A percentile compares a stretch with the other conserved stretches of the same genome.
These are phyloP conservation scores for Drosophila fulvimacula DNA, from an alignment of 2,888 invertebrate genomes.

Conservation along the genomic window DNA sequence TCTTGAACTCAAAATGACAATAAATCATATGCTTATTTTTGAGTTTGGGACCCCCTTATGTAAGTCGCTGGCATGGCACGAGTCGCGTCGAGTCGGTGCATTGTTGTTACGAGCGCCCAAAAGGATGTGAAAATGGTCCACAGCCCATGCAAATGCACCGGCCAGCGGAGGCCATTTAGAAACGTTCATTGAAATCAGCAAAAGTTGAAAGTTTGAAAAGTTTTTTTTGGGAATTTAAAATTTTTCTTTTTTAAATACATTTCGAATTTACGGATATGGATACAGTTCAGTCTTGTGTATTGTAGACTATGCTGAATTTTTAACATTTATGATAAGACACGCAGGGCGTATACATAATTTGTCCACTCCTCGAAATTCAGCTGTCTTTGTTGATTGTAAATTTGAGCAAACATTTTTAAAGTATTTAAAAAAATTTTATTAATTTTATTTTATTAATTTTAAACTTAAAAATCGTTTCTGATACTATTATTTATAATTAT, in stretches of 20 bases:
- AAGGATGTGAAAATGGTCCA: constrained; percentile 51
- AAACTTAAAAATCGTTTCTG: too few species aligned
- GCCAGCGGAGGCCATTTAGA: constrained; percentile 4
- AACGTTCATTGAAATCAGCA: constrained; percentile 22
- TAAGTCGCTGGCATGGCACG: constrained; percentile 65
- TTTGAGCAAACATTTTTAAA: too few species aligned
- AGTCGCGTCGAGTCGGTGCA: constrained; percentile 77
- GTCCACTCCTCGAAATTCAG: too few species aligned
- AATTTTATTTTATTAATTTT: too few species aligned
- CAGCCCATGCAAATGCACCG: constrained; percentile 8
- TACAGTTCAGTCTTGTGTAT: too few species aligned
- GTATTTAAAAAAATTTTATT: too few species aligned
- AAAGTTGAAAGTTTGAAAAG: constrained; percentile 8
- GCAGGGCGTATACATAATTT: neutral
- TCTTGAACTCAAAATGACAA: constrained; percentile 80
- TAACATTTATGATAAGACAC: neutral
- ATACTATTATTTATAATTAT: too few species aligned
- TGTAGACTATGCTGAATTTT: too few species aligned
- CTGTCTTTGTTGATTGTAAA: too few species aligned
- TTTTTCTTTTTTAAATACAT: neutral
- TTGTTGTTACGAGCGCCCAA: constrained; percentile 61
- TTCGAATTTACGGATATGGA: neutral
- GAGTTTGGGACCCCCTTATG: constrained; percentile 52
- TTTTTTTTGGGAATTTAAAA: neutral
- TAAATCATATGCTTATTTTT: constrained; percentile 76